phyloP scores from a whole-genome alignment of 1,140 invertebrate genomes.

The Neodiprion lecontei region DNA sequence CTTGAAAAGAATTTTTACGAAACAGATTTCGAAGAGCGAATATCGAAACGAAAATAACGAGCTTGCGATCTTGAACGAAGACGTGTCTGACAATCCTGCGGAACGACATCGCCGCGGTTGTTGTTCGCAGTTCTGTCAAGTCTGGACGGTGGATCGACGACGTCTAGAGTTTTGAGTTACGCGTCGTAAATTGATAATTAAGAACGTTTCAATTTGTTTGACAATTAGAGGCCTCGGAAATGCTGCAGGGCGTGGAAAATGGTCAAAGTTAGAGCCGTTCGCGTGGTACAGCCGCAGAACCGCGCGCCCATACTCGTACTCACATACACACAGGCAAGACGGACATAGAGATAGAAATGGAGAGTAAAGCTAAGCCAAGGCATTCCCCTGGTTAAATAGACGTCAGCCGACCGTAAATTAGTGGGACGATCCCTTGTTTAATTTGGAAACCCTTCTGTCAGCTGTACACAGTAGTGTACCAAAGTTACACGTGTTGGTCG shows the following conservation, averaged over 20 bases:
- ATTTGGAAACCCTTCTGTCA: slow-evolving; percentile 24
- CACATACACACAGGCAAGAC: too few relatives aligned
- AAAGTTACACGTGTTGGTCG: slow-evolving; percentile 5
- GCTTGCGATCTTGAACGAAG: too few relatives aligned
- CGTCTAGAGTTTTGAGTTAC: neutral
- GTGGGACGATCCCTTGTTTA: slow-evolving; percentile 23
- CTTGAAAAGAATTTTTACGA: too few relatives aligned
- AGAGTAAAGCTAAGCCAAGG: slow-evolving; percentile 12
- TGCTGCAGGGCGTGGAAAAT: neutral
- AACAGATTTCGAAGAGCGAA: too few relatives aligned
- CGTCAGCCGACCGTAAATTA: slow-evolving; percentile 20
- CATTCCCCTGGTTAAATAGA: slow-evolving; percentile 12
- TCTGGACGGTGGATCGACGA: too few relatives aligned
- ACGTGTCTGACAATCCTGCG: too few relatives aligned
- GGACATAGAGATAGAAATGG: neutral
- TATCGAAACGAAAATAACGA: too few relatives aligned
- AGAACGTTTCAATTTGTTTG: neutral
- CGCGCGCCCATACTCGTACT: too few relatives aligned
- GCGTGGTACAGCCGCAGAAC: neutral
- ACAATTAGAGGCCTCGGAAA: neutral
- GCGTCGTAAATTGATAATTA: neutral
- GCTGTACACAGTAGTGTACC: slow-evolving; percentile 8
- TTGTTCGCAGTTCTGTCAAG: too few relatives aligned
- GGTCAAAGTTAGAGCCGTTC: neutral
- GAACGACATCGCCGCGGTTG: too few relatives aligned